Evolutionary conservation across 2,113 vertebrate species (phyloP), one percentile per base, ranked within the genome.

Genomic region (Muntiacus muntjak): DNA sequence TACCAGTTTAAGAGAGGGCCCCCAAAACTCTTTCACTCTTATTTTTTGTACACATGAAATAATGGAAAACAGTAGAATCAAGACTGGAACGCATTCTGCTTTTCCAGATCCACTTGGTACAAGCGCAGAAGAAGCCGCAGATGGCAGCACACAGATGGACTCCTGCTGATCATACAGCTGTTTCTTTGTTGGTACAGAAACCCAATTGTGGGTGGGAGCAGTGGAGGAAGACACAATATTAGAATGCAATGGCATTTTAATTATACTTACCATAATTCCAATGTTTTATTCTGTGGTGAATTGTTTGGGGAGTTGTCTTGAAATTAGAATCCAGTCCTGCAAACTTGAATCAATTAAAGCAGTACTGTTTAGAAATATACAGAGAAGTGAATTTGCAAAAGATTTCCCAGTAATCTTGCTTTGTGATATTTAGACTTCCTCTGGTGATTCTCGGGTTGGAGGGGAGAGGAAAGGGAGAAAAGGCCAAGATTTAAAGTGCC

Each of bases 181-280:
- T 97, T 91, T 97, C 89, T 98, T 95, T 97, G 97, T 95, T 97
- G 95, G 93, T 95, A 26, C 60, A 45, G 62, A 97, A 96, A 98
- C 62, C 95, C 97, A 79, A 43, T 4, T 93, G 94, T 97, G 97
- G 94, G 95, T 87, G 86, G 91, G 52, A 93, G 78, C 91, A 55
- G 43, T 78, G 64, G 87, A 91, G 67, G 47, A 87, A 91, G 82
- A 97, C 94, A 95, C 96, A 93, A 96, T 95, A 97, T 95, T 97
- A 97, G 96, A 95, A 97, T 97, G 93, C 91, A 81, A 64, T 91
- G 96, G 94, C 88, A 97, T 97, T 97, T 97, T 97, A 98, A 98
- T 98, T 97, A 97, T 96, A 95, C 95, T 86, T 97, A 93, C 52
- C 33, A 33, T 98, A 97, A 98, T 95, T 98, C 92, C 88, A 94